phyloP scores from a whole-genome alignment of 2,888 invertebrate species.

The Nipponacmea schrenckii region DNA sequence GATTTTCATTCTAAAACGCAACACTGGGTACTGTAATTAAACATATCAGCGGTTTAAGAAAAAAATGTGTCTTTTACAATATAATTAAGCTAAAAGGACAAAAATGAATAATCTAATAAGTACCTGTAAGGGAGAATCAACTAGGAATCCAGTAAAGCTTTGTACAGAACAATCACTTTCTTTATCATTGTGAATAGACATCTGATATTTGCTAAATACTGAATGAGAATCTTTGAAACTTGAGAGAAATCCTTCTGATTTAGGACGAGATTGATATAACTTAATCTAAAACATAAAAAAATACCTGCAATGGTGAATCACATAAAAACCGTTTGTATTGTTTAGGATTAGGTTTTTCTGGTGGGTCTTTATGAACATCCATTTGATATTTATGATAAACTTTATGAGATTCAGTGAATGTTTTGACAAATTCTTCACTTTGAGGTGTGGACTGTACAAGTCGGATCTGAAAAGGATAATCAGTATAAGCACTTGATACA shows the following conservation, averaged over 20 bases:
- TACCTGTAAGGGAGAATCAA: slow-evolving; percentile 87
- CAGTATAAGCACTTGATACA: too few species aligned
- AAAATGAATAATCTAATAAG: neutral
- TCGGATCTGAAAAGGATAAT: slow-evolving; percentile 63
- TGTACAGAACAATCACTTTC: slow-evolving; percentile 77
- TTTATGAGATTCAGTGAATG: slow-evolving; percentile 69
- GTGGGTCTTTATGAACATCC: slow-evolving; percentile 83
- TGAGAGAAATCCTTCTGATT: slow-evolving; percentile 54
- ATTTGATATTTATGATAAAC: slow-evolving; percentile 91
- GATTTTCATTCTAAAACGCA: too few species aligned
- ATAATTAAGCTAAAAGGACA: neutral
- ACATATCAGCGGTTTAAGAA: too few species aligned
- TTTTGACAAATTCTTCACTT: slow-evolving; percentile 58
- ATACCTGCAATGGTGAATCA: slow-evolving; percentile 75
- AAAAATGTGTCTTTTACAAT: too few species aligned
- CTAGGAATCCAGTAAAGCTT: slow-evolving; percentile 84
- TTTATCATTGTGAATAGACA: slow-evolving; percentile 83
- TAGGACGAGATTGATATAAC: slow-evolving; percentile 66
- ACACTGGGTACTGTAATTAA: too few species aligned
- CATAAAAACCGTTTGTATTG: slow-evolving; percentile 87
- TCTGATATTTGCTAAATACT: slow-evolving; percentile 89
- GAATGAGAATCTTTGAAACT: slow-evolving; percentile 69
- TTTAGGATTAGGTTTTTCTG: slow-evolving; percentile 77
- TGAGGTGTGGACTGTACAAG: slow-evolving; percentile 67
- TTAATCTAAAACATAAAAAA: slow-evolving; percentile 62